phyloP scores from a whole-genome alignment of 64 coral and sea anemone genomes.

The Actinia equina region DNA sequence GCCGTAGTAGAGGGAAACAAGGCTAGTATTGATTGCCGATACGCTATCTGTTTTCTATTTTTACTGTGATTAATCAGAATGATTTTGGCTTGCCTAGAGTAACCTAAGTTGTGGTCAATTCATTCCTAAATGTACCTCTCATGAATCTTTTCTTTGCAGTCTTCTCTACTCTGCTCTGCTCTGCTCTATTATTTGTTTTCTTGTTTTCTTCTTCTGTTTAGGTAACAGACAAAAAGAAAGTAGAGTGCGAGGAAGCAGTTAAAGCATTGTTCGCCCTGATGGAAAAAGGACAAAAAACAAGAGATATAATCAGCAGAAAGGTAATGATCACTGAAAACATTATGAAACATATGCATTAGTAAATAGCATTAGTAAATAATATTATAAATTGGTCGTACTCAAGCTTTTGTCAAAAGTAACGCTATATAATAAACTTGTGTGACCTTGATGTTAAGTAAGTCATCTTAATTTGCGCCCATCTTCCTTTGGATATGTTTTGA shows the following conservation, averaged over 20 bases:
- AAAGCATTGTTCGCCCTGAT: slow-evolving; percentile 53
- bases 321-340: background rate
- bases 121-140: background rate
- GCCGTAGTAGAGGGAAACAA: slow-evolving; percentile 49
- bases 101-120: too few species aligned
- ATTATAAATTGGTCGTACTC: too few species aligned
- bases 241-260: slow-evolving; percentile 48
- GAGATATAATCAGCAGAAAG: slow-evolving; percentile 44
- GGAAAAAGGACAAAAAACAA: slow-evolving; percentile 37
- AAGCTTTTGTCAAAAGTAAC: too few species aligned
- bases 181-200: background rate
- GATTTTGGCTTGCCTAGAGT: too few species aligned
- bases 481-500: too few species aligned
- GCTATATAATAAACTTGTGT: too few species aligned
- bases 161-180: background rate
- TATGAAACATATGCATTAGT: too few species aligned
- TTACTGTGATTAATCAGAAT: background rate
- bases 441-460: too few species aligned
- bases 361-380: too few species aligned
- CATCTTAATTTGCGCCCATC: too few species aligned
- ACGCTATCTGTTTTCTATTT: too few species aligned
- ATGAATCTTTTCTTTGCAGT: too few species aligned
- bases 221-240: slow-evolving; percentile 45
- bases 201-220: background rate
- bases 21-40: background rate